Percentiles rank a stretch among this genome's conserved stretches.
These are phyloP conservation scores for Phoeniculus purpureus DNA, from an alignment of 2,797 vertebrate genomes.

Conservation along the genomic window DNA sequence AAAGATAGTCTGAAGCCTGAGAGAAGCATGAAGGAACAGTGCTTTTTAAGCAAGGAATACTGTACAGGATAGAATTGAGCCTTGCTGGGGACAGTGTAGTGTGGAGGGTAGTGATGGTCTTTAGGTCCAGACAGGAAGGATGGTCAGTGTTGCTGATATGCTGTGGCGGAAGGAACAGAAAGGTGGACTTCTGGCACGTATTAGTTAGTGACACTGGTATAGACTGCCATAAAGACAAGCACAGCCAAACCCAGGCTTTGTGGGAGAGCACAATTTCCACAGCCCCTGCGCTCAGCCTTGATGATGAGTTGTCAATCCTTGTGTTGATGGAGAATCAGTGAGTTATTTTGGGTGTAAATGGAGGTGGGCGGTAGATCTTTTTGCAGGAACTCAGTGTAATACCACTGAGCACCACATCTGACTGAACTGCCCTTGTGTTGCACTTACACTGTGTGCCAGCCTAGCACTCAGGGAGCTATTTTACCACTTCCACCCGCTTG, in stretches of 20 bases:
- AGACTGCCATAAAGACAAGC: not conserved
- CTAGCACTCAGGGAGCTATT: not conserved
- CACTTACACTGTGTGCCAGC: not conserved
- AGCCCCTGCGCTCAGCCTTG: not conserved
- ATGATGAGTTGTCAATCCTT: rapidly evolving
- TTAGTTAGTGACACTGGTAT: not conserved
- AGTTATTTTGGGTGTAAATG: not conserved
- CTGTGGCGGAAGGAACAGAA: not conserved
- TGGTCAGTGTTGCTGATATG: rapidly evolving
- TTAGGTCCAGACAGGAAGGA: not conserved
- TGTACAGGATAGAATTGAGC: not conserved
- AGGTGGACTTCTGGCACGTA: not conserved
- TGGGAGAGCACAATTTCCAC: not conserved
- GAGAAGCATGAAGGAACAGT: not conserved
- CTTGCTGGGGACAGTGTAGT: not conserved
- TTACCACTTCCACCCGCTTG: not conserved
- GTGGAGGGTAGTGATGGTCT: not conserved
- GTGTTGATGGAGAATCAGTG: rapidly evolving
- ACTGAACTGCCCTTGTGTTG: not conserved
- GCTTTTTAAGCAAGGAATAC: not conserved
- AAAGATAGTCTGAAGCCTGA: not conserved
- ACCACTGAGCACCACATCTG: not conserved
- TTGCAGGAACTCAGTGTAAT: not conserved
- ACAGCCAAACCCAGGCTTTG: not conserved
- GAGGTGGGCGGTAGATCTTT: not conserved